Base-by-base conservation (phyloP, 2,113 vertebrate genomes). In the Lampris incognitus region DNA sequence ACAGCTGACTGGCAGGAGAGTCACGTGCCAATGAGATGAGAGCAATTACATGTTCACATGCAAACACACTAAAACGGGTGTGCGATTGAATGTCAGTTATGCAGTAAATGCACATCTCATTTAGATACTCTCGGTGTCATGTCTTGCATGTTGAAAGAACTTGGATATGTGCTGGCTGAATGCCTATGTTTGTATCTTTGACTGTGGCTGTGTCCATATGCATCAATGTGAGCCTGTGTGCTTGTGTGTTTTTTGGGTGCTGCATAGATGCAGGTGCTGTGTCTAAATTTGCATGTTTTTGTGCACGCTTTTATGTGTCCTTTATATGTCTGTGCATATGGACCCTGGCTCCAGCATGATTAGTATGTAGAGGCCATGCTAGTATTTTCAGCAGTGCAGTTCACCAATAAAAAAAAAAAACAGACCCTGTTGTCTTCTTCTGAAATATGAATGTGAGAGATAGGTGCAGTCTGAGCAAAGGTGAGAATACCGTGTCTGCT, bases 391-490 rank as follows among this genome's bases (percentile, higher is more conserved):
- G 50, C 41, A 78, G 69, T 78, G 52, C 74, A 79, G 81, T 84
- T 83, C 79, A 77, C 63, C 76, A 91, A 91, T 92, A 82, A 85
- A 76, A 85, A 82, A 85, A 76, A 85, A 24, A 24, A 24, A 24
- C 24, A 59, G 48, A 44, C 58, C 72, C 74, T 67, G 67, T 64
- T 46, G 50, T 46, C 63, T 68, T 85, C 74, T 70, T 90, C 83
- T 80, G 71, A 88, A 92, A 93, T 92, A 79, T 75, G 88, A 92
- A 92, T 92, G 66, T 54, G 54, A 69, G 55, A 71, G 57, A 76
- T 90, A 69, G 78, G 56, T 40, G 10, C 69, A 39, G 52, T 2
- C 4, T 87, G 86, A 90, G 88, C 86, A 90, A 93, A 91, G 89
- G 86, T 85, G 87, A 89, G 66, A 68, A 78, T 89, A 83, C 85